Percentiles rank a stretch among this genome's conserved stretches.
These are phyloP conservation scores for Drosophila auraria DNA, from an alignment of 1,140 invertebrate species.

Conservation along the genomic window DNA sequence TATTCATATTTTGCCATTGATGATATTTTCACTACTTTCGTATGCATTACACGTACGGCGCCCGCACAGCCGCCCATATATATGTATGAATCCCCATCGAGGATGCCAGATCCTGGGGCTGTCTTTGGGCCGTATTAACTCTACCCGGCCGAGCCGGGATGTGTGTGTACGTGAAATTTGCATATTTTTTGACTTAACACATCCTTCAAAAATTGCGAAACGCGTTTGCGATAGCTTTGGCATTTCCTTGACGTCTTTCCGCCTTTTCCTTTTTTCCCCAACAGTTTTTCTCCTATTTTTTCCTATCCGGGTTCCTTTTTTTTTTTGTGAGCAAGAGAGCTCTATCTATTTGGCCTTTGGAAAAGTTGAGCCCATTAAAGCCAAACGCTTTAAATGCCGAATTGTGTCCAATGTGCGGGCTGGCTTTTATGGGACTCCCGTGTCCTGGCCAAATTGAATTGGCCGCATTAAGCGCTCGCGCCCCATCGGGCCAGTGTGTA, in stretches of 20 bases:
- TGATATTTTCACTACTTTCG: slow-evolving; percentile 83
- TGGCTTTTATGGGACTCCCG: slow-evolving; percentile 52
- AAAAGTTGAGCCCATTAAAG: slow-evolving; percentile 55
- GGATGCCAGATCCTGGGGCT: slow-evolving; percentile 38
- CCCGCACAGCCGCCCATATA: slow-evolving; percentile 36
- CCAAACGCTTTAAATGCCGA: slow-evolving; percentile 43
- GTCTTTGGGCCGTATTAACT: slow-evolving; percentile 69
- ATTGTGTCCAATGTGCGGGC: slow-evolving; percentile 23
- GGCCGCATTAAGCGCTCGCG: slow-evolving; percentile 51
- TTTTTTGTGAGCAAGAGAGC: not conserved
- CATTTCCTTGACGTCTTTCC: slow-evolving; percentile 82
- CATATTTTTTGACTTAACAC: slow-evolving; percentile 83
- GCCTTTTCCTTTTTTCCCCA: slow-evolving; percentile 42
- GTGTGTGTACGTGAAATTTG: slow-evolving; percentile 63
- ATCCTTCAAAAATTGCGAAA: slow-evolving; percentile 83
- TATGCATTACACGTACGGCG: slow-evolving; percentile 79
- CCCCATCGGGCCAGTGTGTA: slow-evolving; percentile 15
- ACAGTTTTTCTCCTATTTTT: slow-evolving; percentile 33
- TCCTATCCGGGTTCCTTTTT: slow-evolving; percentile 14
- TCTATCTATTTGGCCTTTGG: slow-evolving; percentile 33
- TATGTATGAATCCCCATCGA: slow-evolving; percentile 5
- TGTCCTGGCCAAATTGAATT: slow-evolving; percentile 71
- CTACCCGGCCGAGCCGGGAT: slow-evolving; percentile 43
- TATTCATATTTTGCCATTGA: slow-evolving; percentile 83
- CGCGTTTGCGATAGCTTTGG: slow-evolving; percentile 82